Percentiles rank a stretch among this genome's conserved stretches.
Conservation (phyloP, 1,140 invertebrate species). For the Drosophila dunni region DNA sequence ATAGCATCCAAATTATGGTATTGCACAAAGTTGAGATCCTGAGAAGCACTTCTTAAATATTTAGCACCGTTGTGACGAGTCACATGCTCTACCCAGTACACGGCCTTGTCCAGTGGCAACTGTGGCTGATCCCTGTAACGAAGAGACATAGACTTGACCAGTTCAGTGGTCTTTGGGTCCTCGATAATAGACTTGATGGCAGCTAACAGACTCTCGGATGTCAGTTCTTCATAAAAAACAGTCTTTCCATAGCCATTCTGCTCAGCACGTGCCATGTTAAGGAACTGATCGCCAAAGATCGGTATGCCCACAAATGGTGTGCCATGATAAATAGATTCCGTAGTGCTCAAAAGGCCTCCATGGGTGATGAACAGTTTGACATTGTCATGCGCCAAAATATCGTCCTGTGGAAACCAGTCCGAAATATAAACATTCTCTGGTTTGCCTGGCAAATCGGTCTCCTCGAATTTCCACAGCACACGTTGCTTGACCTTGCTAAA, state of each 20-base stretch:
- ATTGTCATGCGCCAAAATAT: conserved; percentile 89
- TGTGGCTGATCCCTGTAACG: conserved; percentile 88
- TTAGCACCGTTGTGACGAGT: conserved; percentile 86
- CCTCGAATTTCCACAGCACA: conserved; percentile 90
- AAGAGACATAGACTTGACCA: conserved; percentile 86
- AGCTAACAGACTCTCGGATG: conserved; percentile 40
- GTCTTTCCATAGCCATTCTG: conserved; percentile 85
- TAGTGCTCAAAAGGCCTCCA: conserved; percentile 89
- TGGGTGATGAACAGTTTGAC: conserved; percentile 90
- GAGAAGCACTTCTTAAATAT: conserved; percentile 85
- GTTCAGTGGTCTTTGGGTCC: conserved; percentile 67
- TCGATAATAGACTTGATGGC: conserved; percentile 62
- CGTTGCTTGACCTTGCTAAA: conserved; percentile 87
- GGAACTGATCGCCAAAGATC: conserved; percentile 88
- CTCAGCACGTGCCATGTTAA: conserved; percentile 86
- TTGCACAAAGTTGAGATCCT: conserved; percentile 86
- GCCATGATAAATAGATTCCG: conserved; percentile 89
- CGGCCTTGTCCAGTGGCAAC: conserved; percentile 87
- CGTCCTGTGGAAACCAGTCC: conserved; percentile 90
- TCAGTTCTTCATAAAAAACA: conserved; percentile 59
- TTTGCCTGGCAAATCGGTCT: conserved; percentile 85
- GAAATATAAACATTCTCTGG: conserved; percentile 87
- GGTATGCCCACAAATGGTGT: conserved; percentile 90
- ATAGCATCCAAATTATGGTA: conserved; percentile 86
- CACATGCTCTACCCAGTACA: conserved; percentile 90